Conservation (phyloP, 2,113 vertebrate genomes). For the Galemys pyrenaicus region DNA sequence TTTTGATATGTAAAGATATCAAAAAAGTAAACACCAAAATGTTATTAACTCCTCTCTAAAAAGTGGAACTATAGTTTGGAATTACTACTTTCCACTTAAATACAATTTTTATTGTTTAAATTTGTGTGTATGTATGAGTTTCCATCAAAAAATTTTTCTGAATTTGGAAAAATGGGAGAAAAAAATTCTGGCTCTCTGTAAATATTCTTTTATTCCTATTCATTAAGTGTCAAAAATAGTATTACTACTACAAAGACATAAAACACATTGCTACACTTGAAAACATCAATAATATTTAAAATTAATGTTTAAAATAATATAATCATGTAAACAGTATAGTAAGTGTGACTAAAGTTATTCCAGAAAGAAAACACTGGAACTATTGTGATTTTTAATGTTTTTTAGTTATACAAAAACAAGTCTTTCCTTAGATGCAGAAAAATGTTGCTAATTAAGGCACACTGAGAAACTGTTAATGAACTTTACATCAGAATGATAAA, state of each 20-base stretch:
- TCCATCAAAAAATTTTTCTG: background rate
- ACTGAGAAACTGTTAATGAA: background rate
- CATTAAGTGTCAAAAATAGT: slow-evolving; percentile 25
- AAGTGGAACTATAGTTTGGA: background rate
- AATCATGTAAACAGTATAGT: background rate
- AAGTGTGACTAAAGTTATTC: slow-evolving; percentile 46
- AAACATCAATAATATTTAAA: slow-evolving; percentile 32
- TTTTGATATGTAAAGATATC: background rate
- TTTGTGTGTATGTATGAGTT: background rate
- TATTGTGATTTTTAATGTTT: background rate
- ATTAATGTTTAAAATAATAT: slow-evolving; percentile 8
- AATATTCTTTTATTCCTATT: slow-evolving; percentile 15
- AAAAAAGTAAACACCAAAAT: slow-evolving; percentile 27
- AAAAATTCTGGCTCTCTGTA: background rate
- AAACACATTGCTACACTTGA: background rate
- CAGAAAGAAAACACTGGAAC: slow-evolving; percentile 33
- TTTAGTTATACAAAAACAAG: slow-evolving; percentile 7
- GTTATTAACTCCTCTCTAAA: slow-evolving; percentile 12
- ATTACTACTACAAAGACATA: slow-evolving; percentile 18
- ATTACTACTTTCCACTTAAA: slow-evolving; percentile 8
- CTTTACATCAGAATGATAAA: slow-evolving; percentile 40
- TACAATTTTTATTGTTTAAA: background rate
- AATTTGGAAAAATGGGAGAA: background rate
- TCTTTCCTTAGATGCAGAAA: slow-evolving; percentile 13
- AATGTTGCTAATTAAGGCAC: background rate